These are phyloP conservation scores for Anguilla obscura DNA, from an alignment of 2,797 vertebrate species.

Conservation along the genomic window DNA sequence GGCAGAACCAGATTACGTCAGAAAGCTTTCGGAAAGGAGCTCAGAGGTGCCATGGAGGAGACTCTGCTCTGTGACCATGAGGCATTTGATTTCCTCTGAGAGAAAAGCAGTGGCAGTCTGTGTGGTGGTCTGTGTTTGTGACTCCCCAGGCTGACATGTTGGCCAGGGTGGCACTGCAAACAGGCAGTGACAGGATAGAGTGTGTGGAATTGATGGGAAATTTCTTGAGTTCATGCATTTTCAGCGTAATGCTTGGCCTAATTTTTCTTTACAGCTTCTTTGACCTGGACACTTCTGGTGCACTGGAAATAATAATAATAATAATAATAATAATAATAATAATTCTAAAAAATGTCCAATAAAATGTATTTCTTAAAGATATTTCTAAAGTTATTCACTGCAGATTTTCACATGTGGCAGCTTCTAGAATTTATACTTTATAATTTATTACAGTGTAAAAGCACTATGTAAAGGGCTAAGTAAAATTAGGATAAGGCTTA, in stretches of 20 bases:
- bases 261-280: background rate
- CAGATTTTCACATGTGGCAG: constrained; percentile 21
- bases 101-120: constrained; percentile 38
- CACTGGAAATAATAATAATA: background rate
- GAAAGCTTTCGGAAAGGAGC: constrained; percentile 44
- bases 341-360: background rate
- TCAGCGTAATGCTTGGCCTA: constrained; percentile 24
- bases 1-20: constrained; percentile 53
- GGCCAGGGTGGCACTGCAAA: constrained; percentile 44
- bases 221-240: constrained; percentile 15
- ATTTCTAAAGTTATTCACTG: background rate
- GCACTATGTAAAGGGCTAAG: background rate
- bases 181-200: constrained; percentile 13
- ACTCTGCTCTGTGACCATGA: constrained; percentile 44
- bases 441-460: background rate
- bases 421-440: constrained; percentile 8
- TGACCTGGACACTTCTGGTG: background rate
- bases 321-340: background rate
- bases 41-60: constrained; percentile 25
- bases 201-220: constrained; percentile 44
- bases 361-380: background rate
- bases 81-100: constrained; percentile 53
- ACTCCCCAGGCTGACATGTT: constrained; percentile 62
- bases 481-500: background rate
- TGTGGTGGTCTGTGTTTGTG: constrained; percentile 55